Evolutionary conservation across 2,113 vertebrate species (phyloP), one percentile per base, ranked within the genome.

Genomic region (Zingel zingel): DNA sequence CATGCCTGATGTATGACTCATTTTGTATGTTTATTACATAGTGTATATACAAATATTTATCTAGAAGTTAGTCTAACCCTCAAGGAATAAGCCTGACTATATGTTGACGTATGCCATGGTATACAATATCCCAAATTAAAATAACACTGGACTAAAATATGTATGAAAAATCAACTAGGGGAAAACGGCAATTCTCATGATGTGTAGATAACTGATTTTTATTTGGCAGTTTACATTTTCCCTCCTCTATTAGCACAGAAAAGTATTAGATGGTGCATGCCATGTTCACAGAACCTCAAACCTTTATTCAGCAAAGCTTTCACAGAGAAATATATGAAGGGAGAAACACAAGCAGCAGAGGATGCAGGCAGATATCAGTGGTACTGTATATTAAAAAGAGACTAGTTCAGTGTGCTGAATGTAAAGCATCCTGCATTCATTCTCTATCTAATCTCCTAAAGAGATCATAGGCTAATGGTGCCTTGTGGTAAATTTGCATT

Each of bases 301-400:
- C 85, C 86, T 94, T 95, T 94, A 94, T 95, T 95, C 85, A 94
- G 92, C 93, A 94, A 93, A 95, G 92, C 93, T 93, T 95, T 92
- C 85, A 95, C 94, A 95, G 93, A 94, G 91, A 93, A 90, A 94
- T 93, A 93, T 91, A 95, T 95, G 94, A 87, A 93, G 89, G 87
- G 86, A 86, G 79, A 84, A 91, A 92, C 92, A 94, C 92, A 92
- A 91, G 92, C 94, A 94, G 94, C 92, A 86, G 91, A 94, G 90
- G 87, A 94, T 90, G 93, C 90, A 94, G 92, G 94, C 93, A 93
- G 83, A 91, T 91, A 89, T 88, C 89, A 89, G 90, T 91, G 92
- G 82, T 77, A 86, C 71, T 84, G 88, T 90, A 93, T 88, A 90
- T 89, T 92, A 90, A 90, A 94, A 93, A 94, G 90, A 92, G 82